These are phyloP conservation scores for Scaptomyza montana DNA, from an alignment of 1,140 invertebrate genomes.

Conservation along the genomic window DNA sequence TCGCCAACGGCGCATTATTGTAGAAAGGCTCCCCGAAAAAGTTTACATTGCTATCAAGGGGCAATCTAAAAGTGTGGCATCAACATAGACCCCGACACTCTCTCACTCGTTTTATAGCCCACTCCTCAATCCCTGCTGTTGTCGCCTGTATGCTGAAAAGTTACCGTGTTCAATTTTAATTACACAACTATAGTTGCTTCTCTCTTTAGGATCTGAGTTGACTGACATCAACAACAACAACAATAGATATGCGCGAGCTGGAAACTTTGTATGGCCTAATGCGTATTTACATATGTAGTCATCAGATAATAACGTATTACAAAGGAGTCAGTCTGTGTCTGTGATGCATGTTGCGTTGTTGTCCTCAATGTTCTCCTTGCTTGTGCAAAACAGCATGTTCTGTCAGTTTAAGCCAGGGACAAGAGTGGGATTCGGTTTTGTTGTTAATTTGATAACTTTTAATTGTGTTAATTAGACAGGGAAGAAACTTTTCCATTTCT, in stretches of 20 bases:
- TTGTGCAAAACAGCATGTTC: background rate
- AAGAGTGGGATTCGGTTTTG: background rate
- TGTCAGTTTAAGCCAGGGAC: background rate
- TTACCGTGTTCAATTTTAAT: slow-evolving; percentile 78
- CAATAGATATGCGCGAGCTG: slow-evolving; percentile 37
- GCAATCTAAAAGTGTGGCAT: slow-evolving; percentile 72
- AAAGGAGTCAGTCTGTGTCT: slow-evolving; percentile 23
- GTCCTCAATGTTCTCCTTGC: background rate
- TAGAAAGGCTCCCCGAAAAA: slow-evolving; percentile 78
- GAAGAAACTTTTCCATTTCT: too few species aligned
- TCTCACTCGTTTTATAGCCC: background rate
- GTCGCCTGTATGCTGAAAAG: slow-evolving; percentile 64
- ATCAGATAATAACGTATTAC: slow-evolving; percentile 78
- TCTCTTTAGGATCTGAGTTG: slow-evolving; percentile 4
- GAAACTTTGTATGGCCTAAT: slow-evolving; percentile 37
- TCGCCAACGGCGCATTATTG: slow-evolving; percentile 71
- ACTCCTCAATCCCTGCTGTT: background rate
- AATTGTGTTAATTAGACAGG: background rate
- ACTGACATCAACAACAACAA: slow-evolving; percentile 30
- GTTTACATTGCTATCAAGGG: slow-evolving; percentile 73
- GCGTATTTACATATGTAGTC: slow-evolving; percentile 78
- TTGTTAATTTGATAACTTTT: background rate
- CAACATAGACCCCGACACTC: slow-evolving; percentile 54
- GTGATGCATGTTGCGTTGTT: slow-evolving; percentile 6
- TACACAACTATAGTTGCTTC: slow-evolving; percentile 40